Conservation (phyloP, 2,888 invertebrate genomes). For the Idaea biselata region DNA sequence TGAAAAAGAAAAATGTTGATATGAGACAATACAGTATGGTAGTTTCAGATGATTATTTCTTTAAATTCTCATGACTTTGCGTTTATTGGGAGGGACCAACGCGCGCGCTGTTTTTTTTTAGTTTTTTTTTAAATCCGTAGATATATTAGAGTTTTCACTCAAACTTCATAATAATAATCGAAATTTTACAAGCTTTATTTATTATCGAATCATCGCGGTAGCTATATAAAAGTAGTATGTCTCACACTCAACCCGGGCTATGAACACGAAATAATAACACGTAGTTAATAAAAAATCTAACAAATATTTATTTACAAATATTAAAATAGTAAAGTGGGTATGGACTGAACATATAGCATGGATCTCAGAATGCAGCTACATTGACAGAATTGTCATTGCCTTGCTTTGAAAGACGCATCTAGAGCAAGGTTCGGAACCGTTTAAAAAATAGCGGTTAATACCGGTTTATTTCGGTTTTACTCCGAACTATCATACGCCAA, state of each 20-base stretch:
- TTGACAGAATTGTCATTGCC: constrained; percentile 54
- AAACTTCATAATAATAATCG: constrained; percentile 28
- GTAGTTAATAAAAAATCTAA: constrained; percentile 50
- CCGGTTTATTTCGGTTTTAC: no score
- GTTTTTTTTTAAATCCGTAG: constrained; percentile 23
- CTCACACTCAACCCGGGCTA: constrained; percentile 66
- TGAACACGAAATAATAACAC: constrained; percentile 62
- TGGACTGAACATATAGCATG: constrained; percentile 76
- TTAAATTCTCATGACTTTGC: constrained; percentile 47
- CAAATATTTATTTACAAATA: constrained; percentile 61
- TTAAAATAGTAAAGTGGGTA: constrained; percentile 72
- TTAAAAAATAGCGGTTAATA: no score
- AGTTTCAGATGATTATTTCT: constrained; percentile 44
- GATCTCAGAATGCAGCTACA: constrained; percentile 79
- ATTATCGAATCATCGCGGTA: constrained; percentile 50
- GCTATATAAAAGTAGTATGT: constrained; percentile 43
- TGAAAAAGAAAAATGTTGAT: constrained; percentile 67
- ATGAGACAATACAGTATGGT: constrained; percentile 74
- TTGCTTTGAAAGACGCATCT: constrained; percentile 39
- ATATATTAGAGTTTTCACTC: constrained; percentile 33
- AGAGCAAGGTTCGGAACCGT: no score
- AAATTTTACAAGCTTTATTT: constrained; percentile 45
- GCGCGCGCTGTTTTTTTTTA: constrained; percentile 49
- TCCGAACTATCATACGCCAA: no score
- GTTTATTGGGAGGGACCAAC: constrained; percentile 77